Base-by-base conservation (phyloP, 2,113 vertebrate species). In the Lethenteron reissneri region DNA sequence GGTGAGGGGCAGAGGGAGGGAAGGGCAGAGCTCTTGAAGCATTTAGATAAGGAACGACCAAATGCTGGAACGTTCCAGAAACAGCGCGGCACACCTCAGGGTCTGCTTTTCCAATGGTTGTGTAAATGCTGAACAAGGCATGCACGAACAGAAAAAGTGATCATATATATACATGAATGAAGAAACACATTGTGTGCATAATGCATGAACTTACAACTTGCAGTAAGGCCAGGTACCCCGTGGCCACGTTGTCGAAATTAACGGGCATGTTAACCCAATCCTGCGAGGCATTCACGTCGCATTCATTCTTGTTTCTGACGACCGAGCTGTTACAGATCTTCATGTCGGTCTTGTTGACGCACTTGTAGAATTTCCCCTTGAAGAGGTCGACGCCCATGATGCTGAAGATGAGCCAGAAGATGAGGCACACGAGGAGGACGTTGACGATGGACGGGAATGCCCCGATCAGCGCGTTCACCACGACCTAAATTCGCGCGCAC, bases 191-290 rank as follows among this genome's bases (percentile, higher is more conserved):
- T 17, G 12, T 10, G 10, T 64, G 17, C 25, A 17, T 68, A 25
- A 68, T 68, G 64, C 64, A 17, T n/a, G 11, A 21, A 68, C 64
- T 68, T 68, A 68, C 64, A 68, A 68, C 64, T 68, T 68, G 64
- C n/a, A 68, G 64, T 11, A 68, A 21, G 11, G 64, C 64, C n/a
- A 68, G 64, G 64, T 68, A 68, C n/a, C 64, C 64, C n/a, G 64
- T 21, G 21, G 11, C 8, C 64, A 68, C 64, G 21, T 68, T 68
- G 64, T 68, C 64, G 21, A 68, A 68, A 11, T 68, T 68, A 17
- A 68, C 21, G n/a, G 64, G 64, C 64, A 68, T 17, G 64, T 68
- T 68, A 68, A 21, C 64, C 64, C 64, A 68, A 17, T 21, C n/a
- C 21, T n/a, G n/a, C n/a, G n/a, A 17, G n/a, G 9, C 64, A 68